Evolutionary conservation across 2,113 vertebrate species (phyloP), one percentile per base, ranked within the genome.

Genomic region (Pomatorhinus ruficollis): DNA sequence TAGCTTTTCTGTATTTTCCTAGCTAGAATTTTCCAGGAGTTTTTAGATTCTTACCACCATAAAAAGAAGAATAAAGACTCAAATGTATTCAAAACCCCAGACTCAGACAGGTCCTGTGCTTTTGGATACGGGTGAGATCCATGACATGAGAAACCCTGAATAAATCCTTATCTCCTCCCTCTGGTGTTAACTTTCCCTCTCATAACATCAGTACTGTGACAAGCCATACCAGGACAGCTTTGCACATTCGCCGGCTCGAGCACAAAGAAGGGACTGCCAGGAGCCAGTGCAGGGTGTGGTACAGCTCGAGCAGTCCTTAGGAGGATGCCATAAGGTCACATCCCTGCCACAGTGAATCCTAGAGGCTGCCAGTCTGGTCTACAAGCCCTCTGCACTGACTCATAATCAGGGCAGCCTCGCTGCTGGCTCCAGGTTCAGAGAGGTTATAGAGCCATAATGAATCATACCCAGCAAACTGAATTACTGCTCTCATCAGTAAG

Each of bases 391-490:
- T 83, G 79, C 60, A 60, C 76, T 86, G 82, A 86, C 93, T 95
- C 93, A 89, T 68, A 80, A 80, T 77, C 79, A 96, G 79, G 56
- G 83, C 88, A 93, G 93, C 90, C 92, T 95, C 10, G 4, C 79
- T 96, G 52, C 93, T 81, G 88, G 87, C 95, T 95, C 85, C 60
- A 33, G 71, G 93, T 91, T 93, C 95, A 93, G 76, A 81, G 87
- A 74, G 95, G 93, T 96, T 96, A 94, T 30, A 57, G 74, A 96
- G 76, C 52, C 79, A 27, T 71, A 87, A 96, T 95, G 93, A 97
- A 96, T 96, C 92, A 96, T 80, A 39, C 7, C 88, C 90, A 87
- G 88, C 72, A 93, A 97, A 96, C 57, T 93, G 93, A 96, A 90
- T 96, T 95, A 93, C 76, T 80, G 87, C 71, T 94, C 56, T 92